Conservation (phyloP, 2,113 vertebrate species). For the Gadus chalcogrammus region DNA sequence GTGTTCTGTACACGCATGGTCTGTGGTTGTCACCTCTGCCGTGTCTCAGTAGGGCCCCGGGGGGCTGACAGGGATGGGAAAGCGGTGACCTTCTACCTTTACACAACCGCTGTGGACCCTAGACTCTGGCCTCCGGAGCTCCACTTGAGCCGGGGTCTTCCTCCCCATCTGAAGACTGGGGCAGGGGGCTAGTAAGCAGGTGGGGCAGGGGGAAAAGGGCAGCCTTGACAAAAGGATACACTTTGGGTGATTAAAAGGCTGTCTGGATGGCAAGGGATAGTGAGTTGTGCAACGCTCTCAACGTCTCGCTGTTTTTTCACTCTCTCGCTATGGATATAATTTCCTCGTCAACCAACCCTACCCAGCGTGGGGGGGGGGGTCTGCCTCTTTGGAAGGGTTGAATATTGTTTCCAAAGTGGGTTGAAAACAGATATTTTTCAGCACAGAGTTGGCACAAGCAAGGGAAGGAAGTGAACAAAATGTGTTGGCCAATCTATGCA, state of each 20-base stretch:
- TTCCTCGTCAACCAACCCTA: no score
- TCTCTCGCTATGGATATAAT: no score
- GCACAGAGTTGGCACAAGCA: no score
- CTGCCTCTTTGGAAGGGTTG: no score
- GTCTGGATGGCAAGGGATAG: background rate
- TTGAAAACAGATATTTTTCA: no score
- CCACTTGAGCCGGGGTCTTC: background rate
- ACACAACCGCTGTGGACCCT: background rate
- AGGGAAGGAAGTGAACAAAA: background rate
- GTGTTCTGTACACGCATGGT: background rate
- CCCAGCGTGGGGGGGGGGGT: no score
- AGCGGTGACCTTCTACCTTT: slow-evolving; percentile 31
- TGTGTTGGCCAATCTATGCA: background rate
- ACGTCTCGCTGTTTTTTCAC: no score
- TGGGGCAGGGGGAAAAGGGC: slow-evolving; percentile 13
- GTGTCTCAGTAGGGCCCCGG: slow-evolving; percentile 12
- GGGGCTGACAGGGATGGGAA: slow-evolving; percentile 1
- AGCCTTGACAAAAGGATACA: slow-evolving; percentile 12
- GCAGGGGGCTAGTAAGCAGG: background rate
- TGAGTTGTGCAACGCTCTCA: background rate
- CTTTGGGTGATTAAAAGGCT: background rate
- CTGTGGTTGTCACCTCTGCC: background rate
- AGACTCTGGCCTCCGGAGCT: background rate
- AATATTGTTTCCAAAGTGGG: no score
- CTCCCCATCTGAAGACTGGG: background rate